phyloP scores from a whole-genome alignment of 1,140 invertebrate species.

The Eulimnadia texana region DNA sequence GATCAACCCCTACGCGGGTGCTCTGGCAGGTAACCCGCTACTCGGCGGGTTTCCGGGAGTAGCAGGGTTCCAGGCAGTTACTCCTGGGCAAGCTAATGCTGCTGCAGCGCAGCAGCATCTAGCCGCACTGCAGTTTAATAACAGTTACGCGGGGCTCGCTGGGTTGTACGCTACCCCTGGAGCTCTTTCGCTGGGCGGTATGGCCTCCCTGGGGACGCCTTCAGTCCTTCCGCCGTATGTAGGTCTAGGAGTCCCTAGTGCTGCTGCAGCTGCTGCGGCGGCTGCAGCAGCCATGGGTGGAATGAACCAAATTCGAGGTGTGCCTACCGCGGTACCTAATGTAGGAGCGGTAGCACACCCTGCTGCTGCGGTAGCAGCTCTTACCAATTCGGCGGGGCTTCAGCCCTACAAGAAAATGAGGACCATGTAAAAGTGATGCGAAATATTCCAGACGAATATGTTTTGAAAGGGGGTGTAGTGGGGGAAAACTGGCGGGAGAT shows the following conservation, averaged over 20 bases:
- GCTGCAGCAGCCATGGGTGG: neutral
- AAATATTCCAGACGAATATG: neutral
- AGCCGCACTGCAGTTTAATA: neutral
- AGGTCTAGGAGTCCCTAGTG: neutral
- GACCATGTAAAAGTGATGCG: neutral
- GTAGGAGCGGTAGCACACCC: conserved; percentile 13
- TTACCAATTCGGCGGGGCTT: neutral
- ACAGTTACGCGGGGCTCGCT: neutral
- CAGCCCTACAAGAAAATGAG: conserved; percentile 12
- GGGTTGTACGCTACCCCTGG: neutral
- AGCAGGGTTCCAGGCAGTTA: neutral
- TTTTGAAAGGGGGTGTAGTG: neutral
- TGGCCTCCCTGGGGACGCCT: neutral
- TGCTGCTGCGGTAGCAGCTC: conserved; percentile 28
- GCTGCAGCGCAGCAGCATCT: no score
- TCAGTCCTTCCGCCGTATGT: neutral
- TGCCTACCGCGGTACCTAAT: neutral
- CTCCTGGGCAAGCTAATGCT: neutral
- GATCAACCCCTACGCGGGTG: neutral
- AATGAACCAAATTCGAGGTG: neutral
- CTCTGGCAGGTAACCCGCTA: neutral
- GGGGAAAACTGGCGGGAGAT: neutral
- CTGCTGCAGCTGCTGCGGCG: neutral
- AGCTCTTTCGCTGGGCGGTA: neutral
- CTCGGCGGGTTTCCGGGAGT: neutral